phyloP scores from a whole-genome alignment of 1,140 invertebrate genomes.

The Drosophila eugracilis region DNA sequence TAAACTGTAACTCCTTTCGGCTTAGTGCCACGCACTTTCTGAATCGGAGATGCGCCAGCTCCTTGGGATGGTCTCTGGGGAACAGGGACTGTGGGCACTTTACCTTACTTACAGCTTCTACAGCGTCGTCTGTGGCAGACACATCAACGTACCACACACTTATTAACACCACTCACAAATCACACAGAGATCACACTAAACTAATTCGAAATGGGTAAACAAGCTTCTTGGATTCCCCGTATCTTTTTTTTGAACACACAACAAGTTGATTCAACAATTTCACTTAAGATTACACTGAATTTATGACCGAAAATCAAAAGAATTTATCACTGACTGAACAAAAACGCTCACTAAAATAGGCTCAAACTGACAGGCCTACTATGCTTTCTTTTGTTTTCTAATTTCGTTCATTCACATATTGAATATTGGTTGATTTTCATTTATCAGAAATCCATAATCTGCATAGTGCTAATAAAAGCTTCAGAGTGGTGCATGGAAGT shows the following conservation, averaged over 20 bases:
- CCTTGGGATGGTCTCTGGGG: neutral
- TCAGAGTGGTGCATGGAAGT: no score
- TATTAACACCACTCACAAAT: slow-evolving; percentile 4
- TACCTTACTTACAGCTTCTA: slow-evolving; percentile 22
- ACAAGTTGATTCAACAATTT: slow-evolving; percentile 52
- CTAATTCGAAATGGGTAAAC: neutral
- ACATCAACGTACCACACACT: slow-evolving; percentile 4
- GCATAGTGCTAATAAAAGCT: no score
- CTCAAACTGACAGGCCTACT: slow-evolving; percentile 7
- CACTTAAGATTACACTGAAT: slow-evolving; percentile 69
- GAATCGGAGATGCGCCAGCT: neutral
- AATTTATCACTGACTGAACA: slow-evolving; percentile 52
- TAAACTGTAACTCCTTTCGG: neutral
- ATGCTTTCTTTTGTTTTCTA: no score
- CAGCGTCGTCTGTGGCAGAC: slow-evolving; percentile 1
- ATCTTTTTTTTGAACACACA: slow-evolving; percentile 40
- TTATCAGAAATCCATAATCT: no score
- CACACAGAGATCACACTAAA: slow-evolving; percentile 20
- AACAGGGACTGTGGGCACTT: neutral
- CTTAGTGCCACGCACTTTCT: neutral
- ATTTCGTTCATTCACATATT: no score
- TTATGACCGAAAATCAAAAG: slow-evolving; percentile 64
- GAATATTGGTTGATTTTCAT: no score
- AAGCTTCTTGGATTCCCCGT: slow-evolving; percentile 11
- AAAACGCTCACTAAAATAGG: neutral